A percentile compares a stretch with the other conserved stretches of the same genome.
Conservation (phyloP, 92 coral and sea anemone genomes). For the Epizoanthus ramosus region DNA sequence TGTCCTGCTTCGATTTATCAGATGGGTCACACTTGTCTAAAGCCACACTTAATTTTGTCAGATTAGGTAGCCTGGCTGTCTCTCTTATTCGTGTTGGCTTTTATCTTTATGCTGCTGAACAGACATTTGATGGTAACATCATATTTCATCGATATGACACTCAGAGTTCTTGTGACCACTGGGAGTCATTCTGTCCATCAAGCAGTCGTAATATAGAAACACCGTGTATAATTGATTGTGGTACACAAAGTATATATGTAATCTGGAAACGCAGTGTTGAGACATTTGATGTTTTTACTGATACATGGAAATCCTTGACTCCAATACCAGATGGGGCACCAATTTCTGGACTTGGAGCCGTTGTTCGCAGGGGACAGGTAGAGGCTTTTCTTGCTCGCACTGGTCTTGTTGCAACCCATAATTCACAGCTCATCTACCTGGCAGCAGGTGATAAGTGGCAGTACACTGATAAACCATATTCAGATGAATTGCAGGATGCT, state of each 20-base stretch:
- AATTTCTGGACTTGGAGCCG: neutral
- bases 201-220: neutral
- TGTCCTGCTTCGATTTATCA: no score
- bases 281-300: conserved; percentile 14
- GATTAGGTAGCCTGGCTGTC: no score
- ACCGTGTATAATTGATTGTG: conserved; percentile 1
- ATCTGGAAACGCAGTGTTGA: conserved; percentile 1
- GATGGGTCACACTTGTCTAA: no score
- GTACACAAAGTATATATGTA: neutral
- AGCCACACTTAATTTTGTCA: no score
- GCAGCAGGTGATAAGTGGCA: neutral
- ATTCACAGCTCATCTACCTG: neutral
- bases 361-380: neutral
- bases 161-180: neutral
- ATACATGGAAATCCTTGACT: conserved; percentile 5
- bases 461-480: neutral
- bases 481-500: neutral
- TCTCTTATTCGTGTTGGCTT: no score
- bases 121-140: conserved; percentile 19
- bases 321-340: neutral
- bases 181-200: conserved; percentile 20
- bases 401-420: neutral
- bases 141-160: conserved; percentile 38
- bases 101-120: conserved; percentile 12
- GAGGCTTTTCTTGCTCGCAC: neutral